A percentile compares a stretch with the other conserved stretches of the same genome.
Evolutionary conservation across 2,797 vertebrate species (phyloP).

Genomic region (Pseudochirops corinnae): DNA sequence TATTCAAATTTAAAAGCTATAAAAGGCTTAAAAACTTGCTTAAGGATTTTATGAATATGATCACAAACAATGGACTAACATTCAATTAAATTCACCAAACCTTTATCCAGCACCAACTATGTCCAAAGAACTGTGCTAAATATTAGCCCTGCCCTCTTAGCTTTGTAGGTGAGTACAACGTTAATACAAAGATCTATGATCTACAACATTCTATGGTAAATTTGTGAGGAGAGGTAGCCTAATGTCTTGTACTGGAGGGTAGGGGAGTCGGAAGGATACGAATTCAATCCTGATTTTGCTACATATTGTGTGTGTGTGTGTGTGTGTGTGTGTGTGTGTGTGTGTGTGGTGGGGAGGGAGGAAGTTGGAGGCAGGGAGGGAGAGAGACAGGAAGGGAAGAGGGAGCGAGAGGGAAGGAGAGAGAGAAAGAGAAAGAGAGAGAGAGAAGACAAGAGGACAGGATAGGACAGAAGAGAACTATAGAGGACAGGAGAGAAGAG

Average conservation of each 20-base stretch:
- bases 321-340: too few species aligned
- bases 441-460: too few species aligned
- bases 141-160: neutral
- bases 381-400: accelerated
- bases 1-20: neutral
- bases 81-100: neutral
- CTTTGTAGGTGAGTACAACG: neutral
- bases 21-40: neutral
- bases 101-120: neutral
- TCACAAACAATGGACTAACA: neutral
- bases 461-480: too few species aligned
- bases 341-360: too few species aligned
- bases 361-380: neutral
- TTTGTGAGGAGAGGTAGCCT: neutral
- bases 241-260: neutral
- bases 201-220: neutral
- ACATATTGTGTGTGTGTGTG: neutral
- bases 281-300: neutral
- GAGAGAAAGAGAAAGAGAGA: too few species aligned
- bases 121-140: neutral
- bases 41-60: neutral
- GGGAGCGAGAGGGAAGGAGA: too few species aligned
- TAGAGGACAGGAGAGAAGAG: too few species aligned
- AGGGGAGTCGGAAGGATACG: neutral
- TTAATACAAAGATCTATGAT: neutral